Base-by-base conservation (phyloP, 2,797 vertebrate genomes). In the Schizopygopsis malacanthus region DNA sequence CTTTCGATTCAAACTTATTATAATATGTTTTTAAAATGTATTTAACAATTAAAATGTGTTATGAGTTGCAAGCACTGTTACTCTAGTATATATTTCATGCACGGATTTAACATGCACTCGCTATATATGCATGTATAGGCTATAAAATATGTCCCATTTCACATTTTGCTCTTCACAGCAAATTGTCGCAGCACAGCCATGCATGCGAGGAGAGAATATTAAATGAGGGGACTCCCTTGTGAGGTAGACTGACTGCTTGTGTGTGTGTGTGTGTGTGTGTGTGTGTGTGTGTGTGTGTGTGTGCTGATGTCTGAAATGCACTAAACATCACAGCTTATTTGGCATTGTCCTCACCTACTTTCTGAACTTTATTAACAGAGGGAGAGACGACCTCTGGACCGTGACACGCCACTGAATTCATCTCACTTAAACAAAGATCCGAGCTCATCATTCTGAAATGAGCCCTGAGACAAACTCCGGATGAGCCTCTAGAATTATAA, bases 401-500 rank as follows among this genome's bases (percentile, higher is more conserved):
- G 22, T 72, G 52, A 59, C 67, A 59, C 67, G 22, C 69, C 50
- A n/a, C 70, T 73, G 52, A n/a, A 73, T 83, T 83, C 54, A 61
- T 59, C 73, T 83, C 25, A 73, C 70, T 83, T 75, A 59, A 72
- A 82, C 67, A 83, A 65, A 65, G 72, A 76, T 65, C 63, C 56
- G 50, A 65, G 18, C 82, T 50, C 72, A 76, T 75, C 54, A 83
- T 65, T 52, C 82, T 63, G 56, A 65, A 83, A 83, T 76, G 71
- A 65, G 43, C 72, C 56, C 82, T 47, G 39, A 65, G 71, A 63
- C 56, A 39, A 76, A 41, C 54, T 76, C 59, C 1, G 41, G 20
- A 72, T 82, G 81, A 59, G 70, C 70, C 63, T 61, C 69, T 33
- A 12, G 82, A 83, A 83, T 83, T 39, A 76, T 65, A 75, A 63